Evolutionary conservation across 2,888 invertebrate genomes (phyloP).

Genomic region (Galerucella nymphaeae): DNA sequence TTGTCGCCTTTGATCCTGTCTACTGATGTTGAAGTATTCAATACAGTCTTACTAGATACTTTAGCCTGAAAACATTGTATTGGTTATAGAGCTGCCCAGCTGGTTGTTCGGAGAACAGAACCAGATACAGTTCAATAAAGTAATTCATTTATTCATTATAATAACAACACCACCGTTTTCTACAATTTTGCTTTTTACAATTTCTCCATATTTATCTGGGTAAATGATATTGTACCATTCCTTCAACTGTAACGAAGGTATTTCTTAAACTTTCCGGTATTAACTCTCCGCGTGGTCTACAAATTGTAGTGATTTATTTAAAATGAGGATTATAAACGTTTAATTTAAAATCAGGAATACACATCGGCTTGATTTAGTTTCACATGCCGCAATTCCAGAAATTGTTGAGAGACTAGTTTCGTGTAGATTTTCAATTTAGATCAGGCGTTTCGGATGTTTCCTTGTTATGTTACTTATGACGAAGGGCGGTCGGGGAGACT

Average conservation of each 20-base stretch:
- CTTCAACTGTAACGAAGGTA: not conserved
- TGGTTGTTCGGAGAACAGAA: no score
- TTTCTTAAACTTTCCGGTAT: not conserved
- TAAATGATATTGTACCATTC: not conserved
- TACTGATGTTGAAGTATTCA: no score
- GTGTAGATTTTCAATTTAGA: constrained; percentile 44
- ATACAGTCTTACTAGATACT: no score
- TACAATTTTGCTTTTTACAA: no score
- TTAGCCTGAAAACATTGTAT: no score
- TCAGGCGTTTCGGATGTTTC: constrained; percentile 47
- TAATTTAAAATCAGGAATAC: constrained; percentile 36
- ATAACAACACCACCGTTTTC: no score
- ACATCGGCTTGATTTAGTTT: constrained; percentile 41
- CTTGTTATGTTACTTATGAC: constrained; percentile 25
- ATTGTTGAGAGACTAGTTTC: constrained; percentile 40
- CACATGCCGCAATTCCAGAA: constrained; percentile 41
- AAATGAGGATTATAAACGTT: constrained; percentile 33
- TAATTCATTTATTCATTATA: no score
- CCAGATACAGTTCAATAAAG: no score
- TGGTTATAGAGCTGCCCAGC: no score
- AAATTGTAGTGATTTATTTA: constrained; percentile 32
- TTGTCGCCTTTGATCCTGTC: no score
- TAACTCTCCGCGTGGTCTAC: not conserved
- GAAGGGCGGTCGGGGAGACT: not conserved
- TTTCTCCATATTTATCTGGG: no score